phyloP scores from a whole-genome alignment of 2,888 invertebrate genomes.

The Netelia fuscicornis region DNA sequence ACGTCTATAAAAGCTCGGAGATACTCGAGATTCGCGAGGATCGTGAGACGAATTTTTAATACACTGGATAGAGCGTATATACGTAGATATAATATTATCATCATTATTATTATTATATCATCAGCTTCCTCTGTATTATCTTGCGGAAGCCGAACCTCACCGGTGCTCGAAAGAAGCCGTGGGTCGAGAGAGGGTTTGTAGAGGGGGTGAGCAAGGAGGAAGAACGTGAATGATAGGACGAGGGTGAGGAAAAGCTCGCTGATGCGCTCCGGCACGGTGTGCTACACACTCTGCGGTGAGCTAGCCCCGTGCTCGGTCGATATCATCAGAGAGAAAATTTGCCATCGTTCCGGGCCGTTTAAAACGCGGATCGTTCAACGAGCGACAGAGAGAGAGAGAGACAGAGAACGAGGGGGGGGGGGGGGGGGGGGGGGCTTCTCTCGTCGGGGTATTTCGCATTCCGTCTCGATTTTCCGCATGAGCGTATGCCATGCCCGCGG shows the following conservation, averaged over 20 bases:
- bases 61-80: background rate
- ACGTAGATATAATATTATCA: background rate
- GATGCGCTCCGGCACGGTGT: background rate
- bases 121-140: constrained; percentile 26
- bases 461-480: constrained; percentile 79
- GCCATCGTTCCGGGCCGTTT: constrained; percentile 77
- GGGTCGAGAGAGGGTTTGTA: too few relatives aligned
- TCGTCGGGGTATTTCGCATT: constrained; percentile 77
- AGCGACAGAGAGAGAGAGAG: background rate
- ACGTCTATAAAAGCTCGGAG: background rate
- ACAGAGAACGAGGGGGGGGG: constrained; percentile 3
- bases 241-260: constrained; percentile 20
- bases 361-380: constrained; percentile 67
- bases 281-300: background rate
- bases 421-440: constrained; percentile 51
- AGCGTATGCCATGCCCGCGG: constrained; percentile 62
- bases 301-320: constrained; percentile 64
- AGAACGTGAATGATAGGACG: constrained; percentile 20
- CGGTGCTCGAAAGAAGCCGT: background rate
- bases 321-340: constrained; percentile 78
- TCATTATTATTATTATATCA: constrained; percentile 25
- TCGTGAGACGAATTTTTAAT: background rate
- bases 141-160: background rate
- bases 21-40: background rate
- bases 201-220: constrained; percentile 7